Evolutionary conservation across 2,113 vertebrate species (phyloP).

Genomic region (Cinclus mexicanus): DNA sequence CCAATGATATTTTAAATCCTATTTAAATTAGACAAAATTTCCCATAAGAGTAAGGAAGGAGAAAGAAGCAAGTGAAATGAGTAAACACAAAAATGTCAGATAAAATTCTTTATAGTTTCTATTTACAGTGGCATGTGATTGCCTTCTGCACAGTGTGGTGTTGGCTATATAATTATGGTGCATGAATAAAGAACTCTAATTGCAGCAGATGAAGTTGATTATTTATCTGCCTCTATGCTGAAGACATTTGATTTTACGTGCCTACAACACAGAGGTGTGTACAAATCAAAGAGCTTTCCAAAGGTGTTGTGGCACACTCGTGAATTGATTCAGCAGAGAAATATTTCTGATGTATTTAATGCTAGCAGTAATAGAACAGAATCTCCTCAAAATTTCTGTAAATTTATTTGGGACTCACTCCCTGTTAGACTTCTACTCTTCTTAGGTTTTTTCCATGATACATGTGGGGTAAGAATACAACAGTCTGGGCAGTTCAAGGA

Average conservation of each 20-base stretch:
- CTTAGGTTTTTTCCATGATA: background rate
- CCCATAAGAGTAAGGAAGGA: slow-evolving; percentile 12
- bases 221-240: background rate
- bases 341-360: background rate
- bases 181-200: background rate
- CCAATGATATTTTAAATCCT: slow-evolving; percentile 51
- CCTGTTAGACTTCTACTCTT: background rate
- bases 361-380: background rate
- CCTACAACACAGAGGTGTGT: background rate
- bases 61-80: background rate
- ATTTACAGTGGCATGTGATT: slow-evolving; percentile 33
- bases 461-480: background rate
- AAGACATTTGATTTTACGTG: background rate
- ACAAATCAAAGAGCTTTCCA: background rate
- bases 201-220: slow-evolving; percentile 2
- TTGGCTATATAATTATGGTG: background rate
- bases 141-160: background rate
- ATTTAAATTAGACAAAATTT: slow-evolving; percentile 48
- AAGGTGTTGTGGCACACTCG: rapidly evolving
- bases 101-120: slow-evolving; percentile 3
- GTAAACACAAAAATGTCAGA: slow-evolving; percentile 47
- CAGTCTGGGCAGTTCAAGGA: background rate
- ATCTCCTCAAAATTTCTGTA: background rate
- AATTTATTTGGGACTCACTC: background rate
- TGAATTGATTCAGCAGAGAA: background rate